Evolutionary conservation across 1,140 invertebrate species (phyloP).

Genomic region (Zophobas morio): DNA sequence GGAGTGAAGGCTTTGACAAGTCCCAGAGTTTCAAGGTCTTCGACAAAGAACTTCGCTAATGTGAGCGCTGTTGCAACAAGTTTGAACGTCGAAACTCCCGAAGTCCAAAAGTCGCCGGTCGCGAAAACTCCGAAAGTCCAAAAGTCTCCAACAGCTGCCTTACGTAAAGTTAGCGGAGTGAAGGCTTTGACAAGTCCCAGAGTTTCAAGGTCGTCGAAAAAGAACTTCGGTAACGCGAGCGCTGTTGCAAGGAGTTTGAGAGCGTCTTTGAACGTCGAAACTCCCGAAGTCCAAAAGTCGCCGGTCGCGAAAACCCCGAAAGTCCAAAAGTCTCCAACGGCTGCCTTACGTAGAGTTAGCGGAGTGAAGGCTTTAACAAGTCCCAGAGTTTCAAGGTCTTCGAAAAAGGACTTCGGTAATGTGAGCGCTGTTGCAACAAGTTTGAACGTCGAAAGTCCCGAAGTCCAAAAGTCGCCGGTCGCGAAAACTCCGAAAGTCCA

Average conservation of each 20-base stretch:
- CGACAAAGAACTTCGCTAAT: no score
- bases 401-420: conserved; percentile 68
- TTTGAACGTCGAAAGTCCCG: conserved; percentile 62
- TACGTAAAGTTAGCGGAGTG: no score
- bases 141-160: conserved; percentile 61
- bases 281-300: conserved; percentile 61
- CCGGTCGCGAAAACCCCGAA: conserved; percentile 60
- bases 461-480: conserved; percentile 58
- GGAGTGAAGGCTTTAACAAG: conserved; percentile 62
- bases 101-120: conserved; percentile 54
- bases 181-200: conserved; percentile 59
- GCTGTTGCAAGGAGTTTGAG: conserved; percentile 65
- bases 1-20: conserved; percentile 9
- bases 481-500: conserved; percentile 62
- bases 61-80: no score
- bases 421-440: conserved; percentile 65
- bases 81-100: conserved; percentile 40
- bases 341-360: conserved; percentile 67
- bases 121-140: no score
- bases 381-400: conserved; percentile 58
- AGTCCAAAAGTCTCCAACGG: conserved; percentile 62
- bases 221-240: conserved; percentile 67
- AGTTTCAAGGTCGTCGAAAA: conserved; percentile 61
- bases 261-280: conserved; percentile 52
- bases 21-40: background rate